Evolutionary conservation across 2,888 invertebrate species (phyloP).

Genomic region (Fragum whitleyi): DNA sequence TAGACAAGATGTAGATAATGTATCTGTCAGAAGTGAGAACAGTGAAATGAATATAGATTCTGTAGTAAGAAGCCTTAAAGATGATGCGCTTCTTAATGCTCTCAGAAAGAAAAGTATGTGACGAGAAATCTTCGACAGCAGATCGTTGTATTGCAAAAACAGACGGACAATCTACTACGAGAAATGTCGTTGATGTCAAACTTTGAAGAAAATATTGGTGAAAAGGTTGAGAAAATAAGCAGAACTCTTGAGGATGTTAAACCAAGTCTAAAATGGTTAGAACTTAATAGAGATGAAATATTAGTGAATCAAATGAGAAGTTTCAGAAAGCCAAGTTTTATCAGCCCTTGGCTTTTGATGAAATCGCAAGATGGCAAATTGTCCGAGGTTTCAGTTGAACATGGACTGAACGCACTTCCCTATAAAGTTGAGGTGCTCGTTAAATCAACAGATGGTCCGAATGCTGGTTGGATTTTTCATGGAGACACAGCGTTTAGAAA

Average conservation of each 20-base stretch:
- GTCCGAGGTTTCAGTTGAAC: constrained; percentile 12
- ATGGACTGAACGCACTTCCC: constrained; percentile 42
- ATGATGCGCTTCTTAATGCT: background rate
- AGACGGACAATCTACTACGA: background rate
- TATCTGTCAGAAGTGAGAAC: background rate
- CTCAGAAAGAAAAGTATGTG: background rate
- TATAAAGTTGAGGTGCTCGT: constrained; percentile 55
- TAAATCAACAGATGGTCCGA: constrained; percentile 33
- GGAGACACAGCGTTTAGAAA: constrained; percentile 44
- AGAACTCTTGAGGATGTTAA: background rate
- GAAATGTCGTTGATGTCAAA: background rate
- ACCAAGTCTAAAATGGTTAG: background rate
- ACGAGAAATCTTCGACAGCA: background rate
- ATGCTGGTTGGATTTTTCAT: constrained; percentile 45
- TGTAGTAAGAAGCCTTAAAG: background rate
- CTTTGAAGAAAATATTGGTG: background rate
- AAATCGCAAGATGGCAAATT: constrained; percentile 29
- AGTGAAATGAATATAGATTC: background rate
- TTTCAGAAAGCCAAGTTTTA: constrained; percentile 36
- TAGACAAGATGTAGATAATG: background rate
- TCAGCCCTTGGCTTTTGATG: constrained; percentile 51
- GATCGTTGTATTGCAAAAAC: background rate
- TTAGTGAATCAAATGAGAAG: background rate
- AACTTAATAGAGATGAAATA: background rate
- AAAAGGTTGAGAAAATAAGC: background rate